A percentile compares a stretch with the other conserved stretches of the same genome.
Conservation (phyloP, 2,113 vertebrate species). For the Nycticryphes semicollaris region DNA sequence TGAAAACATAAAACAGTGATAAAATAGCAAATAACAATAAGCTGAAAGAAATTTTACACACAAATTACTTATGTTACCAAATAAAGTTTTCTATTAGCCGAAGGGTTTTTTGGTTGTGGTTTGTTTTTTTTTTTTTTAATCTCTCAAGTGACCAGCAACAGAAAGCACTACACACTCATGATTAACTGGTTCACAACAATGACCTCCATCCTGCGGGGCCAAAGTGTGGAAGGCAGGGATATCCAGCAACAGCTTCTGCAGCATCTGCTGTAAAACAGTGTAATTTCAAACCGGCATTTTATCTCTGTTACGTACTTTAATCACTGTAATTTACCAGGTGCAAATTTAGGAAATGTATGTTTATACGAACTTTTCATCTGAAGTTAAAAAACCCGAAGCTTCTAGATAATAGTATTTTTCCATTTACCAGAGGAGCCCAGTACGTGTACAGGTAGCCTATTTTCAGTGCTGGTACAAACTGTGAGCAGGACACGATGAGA, state of each 20-base stretch:
- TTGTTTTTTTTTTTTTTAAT: neutral
- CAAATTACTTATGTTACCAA: neutral
- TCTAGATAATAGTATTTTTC: neutral
- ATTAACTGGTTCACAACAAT: neutral
- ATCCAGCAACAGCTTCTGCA: neutral
- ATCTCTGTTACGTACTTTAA: neutral
- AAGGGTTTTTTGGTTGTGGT: neutral
- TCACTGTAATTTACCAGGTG: neutral
- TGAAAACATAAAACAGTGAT: neutral
- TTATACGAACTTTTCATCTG: neutral
- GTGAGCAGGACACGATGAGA: slow-evolving; percentile 94
- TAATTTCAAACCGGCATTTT: neutral
- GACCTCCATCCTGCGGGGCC: fast-evolving
- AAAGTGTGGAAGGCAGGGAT: neutral
- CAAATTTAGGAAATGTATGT: neutral
- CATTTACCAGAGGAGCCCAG: slow-evolving; percentile 97
- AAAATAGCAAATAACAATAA: neutral
- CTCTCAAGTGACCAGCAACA: neutral
- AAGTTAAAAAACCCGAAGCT: neutral
- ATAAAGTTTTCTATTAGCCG: neutral
- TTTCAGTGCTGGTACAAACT: slow-evolving; percentile 94
- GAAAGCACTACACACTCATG: neutral
- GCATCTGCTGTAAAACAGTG: neutral
- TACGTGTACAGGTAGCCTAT: slow-evolving; percentile 99
- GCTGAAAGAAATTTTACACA: neutral